A percentile compares a stretch with the other conserved stretches of the same genome.
phyloP scores from a whole-genome alignment of 2,888 invertebrate species.

The Rhyacophila evoluta region DNA sequence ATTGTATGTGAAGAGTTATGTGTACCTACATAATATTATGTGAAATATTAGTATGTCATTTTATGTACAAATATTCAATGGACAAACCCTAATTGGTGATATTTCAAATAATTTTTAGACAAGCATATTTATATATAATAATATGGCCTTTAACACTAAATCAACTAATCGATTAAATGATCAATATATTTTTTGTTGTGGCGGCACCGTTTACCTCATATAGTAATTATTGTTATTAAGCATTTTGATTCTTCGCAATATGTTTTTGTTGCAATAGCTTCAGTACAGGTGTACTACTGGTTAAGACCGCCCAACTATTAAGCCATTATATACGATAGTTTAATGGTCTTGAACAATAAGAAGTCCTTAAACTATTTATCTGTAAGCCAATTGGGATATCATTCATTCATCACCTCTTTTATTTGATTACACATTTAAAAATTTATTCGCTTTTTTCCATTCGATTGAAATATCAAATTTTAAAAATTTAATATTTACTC shows the following conservation, averaged over 20 bases:
- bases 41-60: neutral
- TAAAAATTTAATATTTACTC: too few species aligned
- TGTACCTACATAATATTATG: neutral
- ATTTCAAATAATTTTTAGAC: conserved; percentile 1
- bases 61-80: neutral
- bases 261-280: conserved; percentile 25
- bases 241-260: too few species aligned
- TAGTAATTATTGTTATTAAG: neutral
- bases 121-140: neutral
- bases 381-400: too few species aligned
- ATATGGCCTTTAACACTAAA: neutral
- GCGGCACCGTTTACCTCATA: neutral
- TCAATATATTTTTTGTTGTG: neutral
- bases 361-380: too few species aligned
- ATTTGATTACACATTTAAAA: too few species aligned
- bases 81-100: conserved; percentile 8
- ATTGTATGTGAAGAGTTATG: neutral
- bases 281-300: too few species aligned
- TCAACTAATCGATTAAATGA: neutral
- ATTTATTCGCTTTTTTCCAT: too few species aligned
- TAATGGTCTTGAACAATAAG: too few species aligned
- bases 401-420: too few species aligned
- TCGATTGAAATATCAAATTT: too few species aligned
- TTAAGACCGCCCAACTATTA: too few species aligned
- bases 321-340: too few species aligned